These are phyloP conservation scores for Ormyrus pomaceus DNA, from an alignment of 2,888 invertebrate species.

Conservation along the genomic window DNA sequence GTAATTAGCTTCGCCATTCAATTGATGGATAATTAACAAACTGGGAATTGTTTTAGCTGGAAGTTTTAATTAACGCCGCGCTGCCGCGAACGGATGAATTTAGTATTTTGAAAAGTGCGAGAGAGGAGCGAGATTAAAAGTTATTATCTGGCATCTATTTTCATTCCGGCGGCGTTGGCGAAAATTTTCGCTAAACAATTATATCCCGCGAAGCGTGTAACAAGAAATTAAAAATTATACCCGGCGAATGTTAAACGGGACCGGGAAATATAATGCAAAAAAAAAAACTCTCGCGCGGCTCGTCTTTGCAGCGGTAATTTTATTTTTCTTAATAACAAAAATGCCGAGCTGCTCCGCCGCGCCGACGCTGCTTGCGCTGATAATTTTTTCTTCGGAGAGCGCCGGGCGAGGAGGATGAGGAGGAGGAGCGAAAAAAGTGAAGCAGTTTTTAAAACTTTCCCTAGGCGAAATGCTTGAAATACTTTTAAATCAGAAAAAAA, in stretches of 20 bases:
- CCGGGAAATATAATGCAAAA: constrained; percentile 3
- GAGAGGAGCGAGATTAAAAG: not conserved
- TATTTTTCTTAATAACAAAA: constrained; percentile 49
- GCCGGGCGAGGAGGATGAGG: constrained; percentile 28
- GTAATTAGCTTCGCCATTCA: no score
- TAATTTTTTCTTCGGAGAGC: constrained; percentile 41
- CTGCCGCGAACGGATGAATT: not conserved
- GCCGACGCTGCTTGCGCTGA: constrained; percentile 33
- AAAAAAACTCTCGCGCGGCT: not conserved
- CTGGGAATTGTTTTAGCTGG: constrained; percentile 4
- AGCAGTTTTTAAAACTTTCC: constrained; percentile 51
- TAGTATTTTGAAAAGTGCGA: not conserved
- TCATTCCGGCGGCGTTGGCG: not conserved
- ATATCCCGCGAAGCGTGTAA: not conserved
- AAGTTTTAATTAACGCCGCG: not conserved
- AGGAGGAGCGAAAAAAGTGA: constrained; percentile 61
- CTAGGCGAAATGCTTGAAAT: constrained; percentile 45
- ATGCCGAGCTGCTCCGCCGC: not conserved
- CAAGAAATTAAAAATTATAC: constrained; percentile 17
- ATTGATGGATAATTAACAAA: not conserved
- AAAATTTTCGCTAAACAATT: not conserved
- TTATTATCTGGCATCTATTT: not conserved
- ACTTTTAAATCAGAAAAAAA: constrained; percentile 50
- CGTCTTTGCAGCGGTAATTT: constrained; percentile 12
- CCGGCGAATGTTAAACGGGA: not conserved